These are phyloP conservation scores for Ommatoiulus sabulosus DNA, from an alignment of 2,888 invertebrate genomes.

Conservation along the genomic window DNA sequence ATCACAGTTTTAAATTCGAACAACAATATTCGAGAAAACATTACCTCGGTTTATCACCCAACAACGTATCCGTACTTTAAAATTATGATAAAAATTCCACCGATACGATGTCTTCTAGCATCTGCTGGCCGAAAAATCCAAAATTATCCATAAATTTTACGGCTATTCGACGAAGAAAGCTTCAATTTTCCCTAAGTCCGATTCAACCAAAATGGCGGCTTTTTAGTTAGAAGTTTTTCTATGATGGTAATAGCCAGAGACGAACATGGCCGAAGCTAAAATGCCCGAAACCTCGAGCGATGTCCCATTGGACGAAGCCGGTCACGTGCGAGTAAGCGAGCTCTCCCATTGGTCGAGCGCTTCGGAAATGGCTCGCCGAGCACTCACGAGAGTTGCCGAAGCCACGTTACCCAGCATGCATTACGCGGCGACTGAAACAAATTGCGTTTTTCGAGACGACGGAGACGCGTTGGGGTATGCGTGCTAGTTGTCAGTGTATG, in stretches of 20 bases:
- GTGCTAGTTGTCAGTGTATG: conserved; percentile 17
- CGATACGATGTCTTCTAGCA: conserved; percentile 60
- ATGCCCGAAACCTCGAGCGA: conserved; percentile 67
- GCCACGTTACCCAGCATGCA: neutral
- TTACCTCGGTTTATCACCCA: conserved; percentile 53
- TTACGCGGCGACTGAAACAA: neutral
- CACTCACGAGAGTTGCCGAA: neutral
- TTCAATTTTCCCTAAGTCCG: conserved; percentile 82
- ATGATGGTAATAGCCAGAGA: conserved; percentile 69
- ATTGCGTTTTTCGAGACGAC: conserved; percentile 39
- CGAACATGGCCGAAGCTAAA: conserved; percentile 72
- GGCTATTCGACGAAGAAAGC: conserved; percentile 69
- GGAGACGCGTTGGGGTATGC: neutral
- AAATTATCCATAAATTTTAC: conserved; percentile 55
- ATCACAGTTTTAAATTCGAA: conserved; percentile 58
- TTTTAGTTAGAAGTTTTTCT: conserved; percentile 93
- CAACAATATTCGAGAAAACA: conserved; percentile 60
- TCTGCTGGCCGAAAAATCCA: conserved; percentile 55
- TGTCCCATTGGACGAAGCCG: conserved; percentile 64
- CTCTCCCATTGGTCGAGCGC: neutral
- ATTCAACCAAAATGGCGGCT: conserved; percentile 94
- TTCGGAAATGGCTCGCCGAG: neutral
- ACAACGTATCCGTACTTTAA: conserved; percentile 38
- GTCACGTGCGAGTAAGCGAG: conserved; percentile 69
- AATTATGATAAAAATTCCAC: conserved; percentile 57